phyloP scores from a whole-genome alignment of 2,888 invertebrate genomes.

The Cryptus viduatorius region DNA sequence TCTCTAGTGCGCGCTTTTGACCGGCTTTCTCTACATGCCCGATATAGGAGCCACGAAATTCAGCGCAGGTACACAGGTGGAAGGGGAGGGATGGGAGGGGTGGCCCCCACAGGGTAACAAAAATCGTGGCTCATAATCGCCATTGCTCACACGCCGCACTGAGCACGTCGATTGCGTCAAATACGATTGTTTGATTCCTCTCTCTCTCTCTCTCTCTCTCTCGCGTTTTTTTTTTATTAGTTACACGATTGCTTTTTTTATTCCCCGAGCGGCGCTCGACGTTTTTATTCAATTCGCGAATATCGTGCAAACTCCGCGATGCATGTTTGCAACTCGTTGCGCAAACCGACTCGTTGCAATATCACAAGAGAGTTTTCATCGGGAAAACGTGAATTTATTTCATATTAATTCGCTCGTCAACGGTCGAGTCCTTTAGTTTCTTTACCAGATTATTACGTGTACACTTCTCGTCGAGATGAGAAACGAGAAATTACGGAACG shows the following conservation, averaged over 20 bases:
- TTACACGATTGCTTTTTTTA: background rate
- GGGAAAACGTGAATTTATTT: background rate
- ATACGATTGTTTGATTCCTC: slow-evolving; percentile 72
- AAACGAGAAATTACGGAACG: slow-evolving; percentile 45
- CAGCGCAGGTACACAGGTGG: background rate
- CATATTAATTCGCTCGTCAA: slow-evolving; percentile 27
- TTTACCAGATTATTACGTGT: slow-evolving; percentile 11
- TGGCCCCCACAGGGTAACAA: slow-evolving; percentile 5
- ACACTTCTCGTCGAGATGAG: slow-evolving; percentile 40
- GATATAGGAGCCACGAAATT: slow-evolving; percentile 19
- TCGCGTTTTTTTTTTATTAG: slow-evolving; percentile 17
- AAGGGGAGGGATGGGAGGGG: background rate
- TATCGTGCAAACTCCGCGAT: background rate
- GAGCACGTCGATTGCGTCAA: slow-evolving; percentile 70
- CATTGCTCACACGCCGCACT: slow-evolving; percentile 52
- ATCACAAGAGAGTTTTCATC: background rate
- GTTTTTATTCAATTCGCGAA: slow-evolving; percentile 40
- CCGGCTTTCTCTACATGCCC: background rate
- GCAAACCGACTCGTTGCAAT: slow-evolving; percentile 32
- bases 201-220: slow-evolving; percentile 67
- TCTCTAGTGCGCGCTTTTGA: slow-evolving; percentile 17
- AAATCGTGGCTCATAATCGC: slow-evolving; percentile 55
- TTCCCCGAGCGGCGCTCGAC: background rate
- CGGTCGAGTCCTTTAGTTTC: background rate
- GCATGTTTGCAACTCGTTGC: slow-evolving; percentile 7